Evolutionary conservation across 2,888 invertebrate species (phyloP), one percentile per base, ranked within the genome.

Genomic region (Pristionchus japonicus): DNA sequence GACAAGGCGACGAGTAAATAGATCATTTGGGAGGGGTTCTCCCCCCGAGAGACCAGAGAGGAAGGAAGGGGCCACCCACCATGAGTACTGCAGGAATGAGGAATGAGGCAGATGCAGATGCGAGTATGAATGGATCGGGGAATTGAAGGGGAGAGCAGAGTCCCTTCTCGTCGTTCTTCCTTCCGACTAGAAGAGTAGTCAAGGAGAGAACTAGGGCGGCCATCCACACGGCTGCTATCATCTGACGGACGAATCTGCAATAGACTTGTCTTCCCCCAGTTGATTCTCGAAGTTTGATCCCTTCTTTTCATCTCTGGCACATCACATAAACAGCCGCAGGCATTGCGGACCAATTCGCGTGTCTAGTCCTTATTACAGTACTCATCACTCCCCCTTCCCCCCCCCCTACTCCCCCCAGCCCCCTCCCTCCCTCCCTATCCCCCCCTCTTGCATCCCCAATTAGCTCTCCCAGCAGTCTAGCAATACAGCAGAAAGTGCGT

Each of bases 21-120:
- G 82, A 82, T 82, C 82, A 82, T 47, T 74, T n/a, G 37, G 23
- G 40, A 34, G 34, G 37, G 31, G 13, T 7, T 13, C 74, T 31
- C 40, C 37, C 74, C 37, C 47, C 74, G 40, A 23, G 31, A 34
- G 34, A 31, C 20, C 23, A 7, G 34, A n/a, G n/a, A 43, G 15
- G 6, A 49, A 34, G 11, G 15, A 20, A 27, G 47, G 27, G 11
- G 23, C 17, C 7, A 82, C 90, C 61, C 13, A 93, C 91, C 93
- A 93, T 93, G 43, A 93, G 89, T 89, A 94, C 90, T 70, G 93
- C 92, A 6, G 94, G 94, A n/a, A 92, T 88, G 57, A 94, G 91
- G 89, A 94, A 94, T 23, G 93, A 93, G n/a, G 92, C 92, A 77
- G 91, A 88, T n/a, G 93, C 94, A 2, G 93, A 93, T 89, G 93